Base-by-base conservation (phyloP, 1,140 invertebrate species). In the Coenobita brevimanus region DNA sequence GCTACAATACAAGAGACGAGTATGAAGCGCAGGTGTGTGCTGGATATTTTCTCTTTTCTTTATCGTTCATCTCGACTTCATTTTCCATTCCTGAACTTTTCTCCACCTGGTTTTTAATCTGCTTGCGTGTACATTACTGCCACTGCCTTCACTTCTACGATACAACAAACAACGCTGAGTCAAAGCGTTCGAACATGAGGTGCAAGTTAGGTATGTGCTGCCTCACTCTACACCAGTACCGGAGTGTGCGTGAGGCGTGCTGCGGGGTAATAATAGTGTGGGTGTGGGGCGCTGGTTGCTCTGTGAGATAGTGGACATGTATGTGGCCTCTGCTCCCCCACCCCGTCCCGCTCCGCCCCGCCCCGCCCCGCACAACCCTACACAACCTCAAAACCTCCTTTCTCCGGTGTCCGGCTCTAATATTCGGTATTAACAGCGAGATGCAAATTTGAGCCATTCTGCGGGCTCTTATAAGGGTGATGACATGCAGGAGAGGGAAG, bases 381-480 rank as follows among this genome's bases (percentile, higher is more conserved):
- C 75, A 46, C n/a, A 50, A 13, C 75, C 71, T 60, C 79, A 73
- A 86, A 87, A 87, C 54, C 79, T 75, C 64, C 73, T 87, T 80
- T 80, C 76, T 79, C 33, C 57, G 67, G 76, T 80, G 64, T 36
- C 62, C 62, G 85, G 27, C 76, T 87, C 76, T 87, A 87, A 87
- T 87, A 87, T 87, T 87, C 85, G 43, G 57, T 62, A 80, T 87
- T 80, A 73, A 54, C 62, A 78, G 76, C 24, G 85, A 71, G 64
- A 87, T 87, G 85, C 85, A 80, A 87, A 80, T 87, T 71, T 87
- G 46, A 73, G 62, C 85, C 76, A 71, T 78, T 60, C 64, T 71
- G 38, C 50, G 50, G 64, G 21, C 57, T 67, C 33, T 73, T 60
- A 80, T 87, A 87, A 71, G 85, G 85, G 76, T 80, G 85, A 81